Evolutionary conservation across 1,140 invertebrate species (phyloP), one percentile per base, ranked within the genome.

Genomic region (Temnothorax curvispinosus): DNA sequence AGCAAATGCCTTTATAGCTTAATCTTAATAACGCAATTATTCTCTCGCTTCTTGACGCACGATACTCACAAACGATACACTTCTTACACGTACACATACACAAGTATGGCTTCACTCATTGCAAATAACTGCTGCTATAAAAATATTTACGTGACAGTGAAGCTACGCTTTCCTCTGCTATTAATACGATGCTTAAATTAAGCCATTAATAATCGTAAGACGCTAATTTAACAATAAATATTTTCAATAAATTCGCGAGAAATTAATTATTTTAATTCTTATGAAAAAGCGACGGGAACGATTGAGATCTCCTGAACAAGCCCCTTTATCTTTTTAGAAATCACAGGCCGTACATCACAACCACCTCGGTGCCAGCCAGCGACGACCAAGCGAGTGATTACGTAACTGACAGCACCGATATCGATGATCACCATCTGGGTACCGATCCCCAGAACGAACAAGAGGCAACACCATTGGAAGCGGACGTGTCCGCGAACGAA

Each of bases 301-400:
- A 60, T 21, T 18, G 41, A 44, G 41, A 44, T 3, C 11, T 41
- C 50, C 9, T 64, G 47, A 90, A 67, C 15, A 15, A 74, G 5
- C 6, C 6, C 7, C 0, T 54, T 47, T 32, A 41, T 52, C n/a
- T 64, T 93, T 94, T 0, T 89, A 95, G 94, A 92, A 95, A 94
- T 78, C 94, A 93, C 87, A 92, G 93, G 87, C 93, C 94, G 56
- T 94, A 94, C 86, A 89, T 93, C 74, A 94, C 93, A 85, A 95
- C 93, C 87, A 94, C 94, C 86, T 85, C 92, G 86, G 91, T 92
- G 89, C 93, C 94, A 89, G 92, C 92, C 91, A 92, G 89, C 90
- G 91, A 93, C 86, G 92, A 94, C 91, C 90, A 90, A 62, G 27
- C 54, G 27, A 75, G 69, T 54, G 80, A 74, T 84, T 27, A 44